A percentile compares a stretch with the other conserved stretches of the same genome.
Evolutionary conservation across 2,888 invertebrate species (phyloP).

Genomic region (Digitonthophagus gazella): DNA sequence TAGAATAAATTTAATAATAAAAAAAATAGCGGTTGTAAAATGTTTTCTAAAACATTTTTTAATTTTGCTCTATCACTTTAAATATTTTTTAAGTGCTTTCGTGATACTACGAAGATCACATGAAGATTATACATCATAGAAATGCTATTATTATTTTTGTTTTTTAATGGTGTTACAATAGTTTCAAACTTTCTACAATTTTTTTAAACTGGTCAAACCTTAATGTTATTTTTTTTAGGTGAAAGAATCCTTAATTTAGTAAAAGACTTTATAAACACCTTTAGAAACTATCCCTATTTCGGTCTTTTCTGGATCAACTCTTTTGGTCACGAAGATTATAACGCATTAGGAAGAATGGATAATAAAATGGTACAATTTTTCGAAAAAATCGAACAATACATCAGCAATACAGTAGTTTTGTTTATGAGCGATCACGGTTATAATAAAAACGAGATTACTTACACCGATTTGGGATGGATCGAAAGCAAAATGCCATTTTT

Average conservation of each 20-base stretch:
- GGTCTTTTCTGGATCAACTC: conserved; percentile 80
- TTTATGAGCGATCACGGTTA: conserved; percentile 80
- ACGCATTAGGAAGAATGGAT: conserved; percentile 68
- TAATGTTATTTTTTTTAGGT: conserved; percentile 55
- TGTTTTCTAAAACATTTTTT: neutral
- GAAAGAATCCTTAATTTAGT: conserved; percentile 70
- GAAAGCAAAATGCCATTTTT: conserved; percentile 77
- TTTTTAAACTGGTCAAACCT: too few relatives aligned
- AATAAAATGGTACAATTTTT: conserved; percentile 60
- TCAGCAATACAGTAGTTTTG: conserved; percentile 67
- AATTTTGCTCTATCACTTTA: too few relatives aligned
- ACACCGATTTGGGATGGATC: conserved; percentile 69
- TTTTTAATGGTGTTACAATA: too few relatives aligned
- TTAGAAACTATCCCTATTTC: conserved; percentile 63
- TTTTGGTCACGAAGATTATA: conserved; percentile 72
- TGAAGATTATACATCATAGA: too few relatives aligned
- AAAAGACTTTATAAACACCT: conserved; percentile 63
- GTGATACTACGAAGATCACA: too few relatives aligned
- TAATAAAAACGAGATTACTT: conserved; percentile 69
- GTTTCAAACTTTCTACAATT: too few relatives aligned
- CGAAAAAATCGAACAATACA: conserved; percentile 58
- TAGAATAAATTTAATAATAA: too few relatives aligned
- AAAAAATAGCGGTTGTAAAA: neutral
- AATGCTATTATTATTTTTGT: too few relatives aligned
- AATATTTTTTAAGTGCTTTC: too few relatives aligned